Percentiles rank a stretch among this genome's conserved stretches.
These are phyloP conservation scores for Malthinus flaveolus DNA, from an alignment of 2,888 invertebrate species.

Conservation along the genomic window DNA sequence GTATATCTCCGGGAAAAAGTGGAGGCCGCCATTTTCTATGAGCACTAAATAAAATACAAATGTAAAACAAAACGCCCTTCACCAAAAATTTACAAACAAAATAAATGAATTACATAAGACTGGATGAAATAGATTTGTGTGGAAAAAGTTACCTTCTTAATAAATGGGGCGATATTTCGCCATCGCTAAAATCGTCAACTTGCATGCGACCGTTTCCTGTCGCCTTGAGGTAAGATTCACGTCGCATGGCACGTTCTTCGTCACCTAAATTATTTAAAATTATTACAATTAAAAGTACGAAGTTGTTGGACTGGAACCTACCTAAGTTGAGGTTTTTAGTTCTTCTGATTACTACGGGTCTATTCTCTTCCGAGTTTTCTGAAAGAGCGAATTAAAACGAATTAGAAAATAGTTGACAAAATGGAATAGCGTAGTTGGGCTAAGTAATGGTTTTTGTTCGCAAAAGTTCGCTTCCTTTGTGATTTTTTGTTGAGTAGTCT, in stretches of 20 bases:
- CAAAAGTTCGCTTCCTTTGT: too few species aligned
- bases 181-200: slow-evolving; percentile 58
- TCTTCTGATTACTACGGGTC: slow-evolving; percentile 52
- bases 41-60: slow-evolving; percentile 57
- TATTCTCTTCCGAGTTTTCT: slow-evolving; percentile 35
- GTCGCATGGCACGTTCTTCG: slow-evolving; percentile 83
- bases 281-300: not conserved
- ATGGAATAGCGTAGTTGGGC: too few species aligned
- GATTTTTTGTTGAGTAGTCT: too few species aligned
- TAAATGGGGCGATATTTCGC: slow-evolving; percentile 59
- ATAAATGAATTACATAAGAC: not conserved
- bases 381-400: slow-evolving; percentile 14
- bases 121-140: not conserved
- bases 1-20: slow-evolving; percentile 77
- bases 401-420: not conserved
- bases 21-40: slow-evolving; percentile 85
- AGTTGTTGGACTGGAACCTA: slow-evolving; percentile 40
- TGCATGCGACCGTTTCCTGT: slow-evolving; percentile 81
- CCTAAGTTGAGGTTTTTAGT: slow-evolving; percentile 54
- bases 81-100: slow-evolving; percentile 1
- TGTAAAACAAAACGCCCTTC: slow-evolving; percentile 14
- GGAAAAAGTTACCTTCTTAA: slow-evolving; percentile 65
- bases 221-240: slow-evolving; percentile 93
- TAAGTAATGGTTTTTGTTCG: too few species aligned
- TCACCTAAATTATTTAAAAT: slow-evolving; percentile 57